Conservation (phyloP, 2,888 invertebrate species). For the Ochropleura leucogaster region DNA sequence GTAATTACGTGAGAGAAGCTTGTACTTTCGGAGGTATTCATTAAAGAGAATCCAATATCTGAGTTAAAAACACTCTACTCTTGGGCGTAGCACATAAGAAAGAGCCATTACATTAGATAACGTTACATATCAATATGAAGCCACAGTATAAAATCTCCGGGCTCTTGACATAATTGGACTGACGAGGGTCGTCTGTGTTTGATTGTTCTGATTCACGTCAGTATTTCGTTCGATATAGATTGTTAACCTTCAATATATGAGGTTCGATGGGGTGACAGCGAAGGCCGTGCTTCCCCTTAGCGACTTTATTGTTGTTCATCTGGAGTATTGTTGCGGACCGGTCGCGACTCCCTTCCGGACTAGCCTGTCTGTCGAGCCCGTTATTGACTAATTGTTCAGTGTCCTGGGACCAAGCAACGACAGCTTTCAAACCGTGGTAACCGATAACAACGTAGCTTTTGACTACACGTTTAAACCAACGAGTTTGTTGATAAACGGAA, state of each 20-base stretch:
- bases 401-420: conserved; percentile 56
- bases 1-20: neutral
- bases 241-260: conserved; percentile 78
- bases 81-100: neutral
- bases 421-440: conserved; percentile 44
- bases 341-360: conserved; percentile 79
- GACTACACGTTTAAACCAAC: conserved; percentile 38
- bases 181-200: conserved; percentile 79
- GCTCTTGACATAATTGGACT: conserved; percentile 78
- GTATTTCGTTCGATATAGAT: conserved; percentile 77
- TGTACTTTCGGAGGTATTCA: neutral
- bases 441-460: conserved; percentile 28
- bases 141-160: conserved; percentile 55
- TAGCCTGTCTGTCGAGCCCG: conserved; percentile 68
- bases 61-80: neutral
- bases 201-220: conserved; percentile 80
- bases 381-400: conserved; percentile 74
- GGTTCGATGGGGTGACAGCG: conserved; percentile 76
- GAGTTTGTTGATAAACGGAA: conserved; percentile 37
- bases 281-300: conserved; percentile 81
- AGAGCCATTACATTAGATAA: conserved; percentile 17
- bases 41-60: neutral
- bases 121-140: conserved; percentile 30
- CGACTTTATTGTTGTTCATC: conserved; percentile 78
- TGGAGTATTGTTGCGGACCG: conserved; percentile 78